phyloP scores from a whole-genome alignment of 2,888 invertebrate species.

The Agonum fuliginosum region DNA sequence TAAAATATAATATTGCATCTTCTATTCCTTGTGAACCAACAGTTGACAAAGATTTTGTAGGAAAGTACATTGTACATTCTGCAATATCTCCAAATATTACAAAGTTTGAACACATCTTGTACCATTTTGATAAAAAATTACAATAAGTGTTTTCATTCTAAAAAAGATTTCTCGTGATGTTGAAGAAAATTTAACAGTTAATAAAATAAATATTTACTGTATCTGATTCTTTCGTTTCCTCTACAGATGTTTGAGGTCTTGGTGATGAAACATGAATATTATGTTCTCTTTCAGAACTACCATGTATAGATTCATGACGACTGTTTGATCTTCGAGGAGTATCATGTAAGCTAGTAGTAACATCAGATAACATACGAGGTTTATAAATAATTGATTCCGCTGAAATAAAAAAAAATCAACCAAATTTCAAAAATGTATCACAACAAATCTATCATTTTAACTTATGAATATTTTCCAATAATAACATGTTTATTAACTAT shows the following conservation, averaged over 20 bases:
- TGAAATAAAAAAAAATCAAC: not conserved
- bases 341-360: constrained; percentile 69
- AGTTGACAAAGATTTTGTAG: constrained; percentile 75
- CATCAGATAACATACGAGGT: constrained; percentile 66
- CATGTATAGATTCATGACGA: constrained; percentile 74
- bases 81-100: constrained; percentile 76
- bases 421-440: not conserved
- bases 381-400: constrained; percentile 58
- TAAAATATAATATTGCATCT: constrained; percentile 73
- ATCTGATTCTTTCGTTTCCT: constrained; percentile 15
- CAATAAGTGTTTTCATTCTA: constrained; percentile 70
- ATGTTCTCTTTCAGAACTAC: constrained; percentile 72
- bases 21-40: constrained; percentile 76
- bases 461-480: too few relatives aligned
- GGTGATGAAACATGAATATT: constrained; percentile 64
- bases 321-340: constrained; percentile 72
- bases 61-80: constrained; percentile 77
- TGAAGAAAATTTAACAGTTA: not conserved
- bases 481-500: too few relatives aligned
- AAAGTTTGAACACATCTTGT: constrained; percentile 75
- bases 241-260: not conserved
- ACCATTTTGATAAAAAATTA: constrained; percentile 72
- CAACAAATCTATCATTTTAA: not conserved
- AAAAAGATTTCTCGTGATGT: too few relatives aligned
- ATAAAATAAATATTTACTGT: not conserved